phyloP scores from a whole-genome alignment of 1,140 invertebrate genomes.

The Tetranychus urticae region DNA sequence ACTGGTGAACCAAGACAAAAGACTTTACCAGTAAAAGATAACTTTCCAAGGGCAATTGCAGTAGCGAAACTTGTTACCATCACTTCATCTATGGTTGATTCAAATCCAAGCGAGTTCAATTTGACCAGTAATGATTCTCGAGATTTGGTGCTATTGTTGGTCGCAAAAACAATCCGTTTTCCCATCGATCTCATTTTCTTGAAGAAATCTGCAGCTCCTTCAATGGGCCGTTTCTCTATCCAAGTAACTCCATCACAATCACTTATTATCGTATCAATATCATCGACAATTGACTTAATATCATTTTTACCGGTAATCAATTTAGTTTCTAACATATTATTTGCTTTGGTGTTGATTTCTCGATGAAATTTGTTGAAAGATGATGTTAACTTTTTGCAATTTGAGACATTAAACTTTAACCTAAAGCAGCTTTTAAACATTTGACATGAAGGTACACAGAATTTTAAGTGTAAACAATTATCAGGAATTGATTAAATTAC shows the following conservation, averaged over 20 bases:
- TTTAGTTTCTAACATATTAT: too few relatives aligned
- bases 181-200: slow-evolving; percentile 1
- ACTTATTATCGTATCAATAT: slow-evolving; percentile 48
- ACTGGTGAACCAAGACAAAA: slow-evolving; percentile 26
- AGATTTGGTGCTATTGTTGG: slow-evolving; percentile 79
- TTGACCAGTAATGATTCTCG: slow-evolving; percentile 50
- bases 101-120: slow-evolving; percentile 30
- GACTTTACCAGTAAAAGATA: slow-evolving; percentile 1
- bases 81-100: not conserved
- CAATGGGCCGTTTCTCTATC: not conserved
- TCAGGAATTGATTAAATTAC: too few relatives aligned
- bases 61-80: slow-evolving; percentile 38
- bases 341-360: too few relatives aligned
- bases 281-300: slow-evolving; percentile 27
- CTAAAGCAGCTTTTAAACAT: too few relatives aligned
- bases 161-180: slow-evolving; percentile 27
- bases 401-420: too few relatives aligned
- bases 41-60: slow-evolving; percentile 1
- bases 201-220: not conserved
- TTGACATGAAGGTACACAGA: too few relatives aligned
- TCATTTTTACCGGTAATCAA: too few relatives aligned
- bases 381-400: too few relatives aligned
- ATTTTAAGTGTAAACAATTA: too few relatives aligned
- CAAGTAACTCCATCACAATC: slow-evolving; percentile 50
- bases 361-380: too few relatives aligned